A percentile compares a stretch with the other conserved stretches of the same genome.
Conservation (phyloP, 2,888 invertebrate species). For the Orchestes rusci region DNA sequence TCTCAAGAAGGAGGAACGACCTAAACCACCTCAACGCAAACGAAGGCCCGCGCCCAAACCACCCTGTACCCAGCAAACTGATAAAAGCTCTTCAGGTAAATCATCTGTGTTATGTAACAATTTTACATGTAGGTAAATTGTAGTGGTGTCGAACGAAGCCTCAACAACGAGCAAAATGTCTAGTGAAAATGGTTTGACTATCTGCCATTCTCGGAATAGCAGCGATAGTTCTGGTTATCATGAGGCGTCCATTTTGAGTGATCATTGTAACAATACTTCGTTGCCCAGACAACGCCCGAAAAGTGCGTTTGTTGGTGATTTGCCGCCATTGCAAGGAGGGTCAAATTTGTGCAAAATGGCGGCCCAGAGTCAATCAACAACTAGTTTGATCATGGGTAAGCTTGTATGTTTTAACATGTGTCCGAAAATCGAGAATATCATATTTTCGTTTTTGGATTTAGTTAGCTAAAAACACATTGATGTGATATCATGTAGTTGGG, state of each 20-base stretch:
- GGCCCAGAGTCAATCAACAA: constrained; percentile 41
- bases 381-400: constrained; percentile 40
- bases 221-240: constrained; percentile 69
- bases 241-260: constrained; percentile 59
- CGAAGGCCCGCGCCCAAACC: constrained; percentile 54
- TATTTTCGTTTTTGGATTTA: no score
- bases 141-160: not conserved
- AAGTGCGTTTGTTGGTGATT: constrained; percentile 34
- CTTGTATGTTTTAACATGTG: no score
- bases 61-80: constrained; percentile 35
- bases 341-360: constrained; percentile 41
- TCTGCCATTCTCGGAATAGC: constrained; percentile 62
- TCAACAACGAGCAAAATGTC: not conserved
- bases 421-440: no score
- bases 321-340: constrained; percentile 31
- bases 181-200: constrained; percentile 42
- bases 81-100: constrained; percentile 14
- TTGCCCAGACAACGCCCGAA: constrained; percentile 38
- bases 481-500: no score
- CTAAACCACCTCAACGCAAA: constrained; percentile 49
- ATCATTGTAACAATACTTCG: constrained; percentile 48
- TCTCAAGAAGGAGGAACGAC: constrained; percentile 39
- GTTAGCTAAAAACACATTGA: no score
- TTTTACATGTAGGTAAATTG: no score
- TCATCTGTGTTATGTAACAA: no score